Conservation (phyloP, 2,888 invertebrate species). For the Glaucopsyche alexis region DNA sequence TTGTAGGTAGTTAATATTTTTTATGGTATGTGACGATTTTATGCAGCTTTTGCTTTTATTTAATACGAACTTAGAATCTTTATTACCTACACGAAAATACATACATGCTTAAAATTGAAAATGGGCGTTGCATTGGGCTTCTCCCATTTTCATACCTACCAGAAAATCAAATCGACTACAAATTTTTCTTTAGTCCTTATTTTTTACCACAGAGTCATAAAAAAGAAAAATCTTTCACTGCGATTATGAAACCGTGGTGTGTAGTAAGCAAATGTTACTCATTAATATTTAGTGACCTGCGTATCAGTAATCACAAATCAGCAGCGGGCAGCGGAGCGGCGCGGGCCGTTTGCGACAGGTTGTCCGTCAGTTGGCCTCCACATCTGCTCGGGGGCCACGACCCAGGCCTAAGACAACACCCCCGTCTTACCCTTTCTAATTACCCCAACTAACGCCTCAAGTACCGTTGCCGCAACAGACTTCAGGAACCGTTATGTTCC, state of each 20-base stretch:
- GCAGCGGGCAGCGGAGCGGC: slow-evolving; percentile 64
- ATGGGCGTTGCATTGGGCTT: too few relatives aligned
- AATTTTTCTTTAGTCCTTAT: too few relatives aligned
- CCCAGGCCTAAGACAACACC: slow-evolving; percentile 60
- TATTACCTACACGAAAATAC: too few relatives aligned
- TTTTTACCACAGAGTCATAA: too few relatives aligned
- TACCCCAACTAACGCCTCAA: slow-evolving; percentile 49
- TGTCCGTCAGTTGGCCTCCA: slow-evolving; percentile 67
- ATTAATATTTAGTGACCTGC: slow-evolving; percentile 56
- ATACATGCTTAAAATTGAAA: too few relatives aligned
- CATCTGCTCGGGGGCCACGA: slow-evolving; percentile 48
- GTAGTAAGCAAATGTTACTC: slow-evolving; percentile 41
- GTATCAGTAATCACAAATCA: slow-evolving; percentile 73
- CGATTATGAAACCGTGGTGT: neutral
- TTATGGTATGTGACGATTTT: neutral
- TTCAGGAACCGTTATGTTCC: slow-evolving; percentile 72
- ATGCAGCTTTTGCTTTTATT: neutral
- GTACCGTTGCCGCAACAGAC: slow-evolving; percentile 63
- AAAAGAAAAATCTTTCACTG: neutral
- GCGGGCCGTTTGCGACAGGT: slow-evolving; percentile 77
- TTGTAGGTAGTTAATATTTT: too few relatives aligned
- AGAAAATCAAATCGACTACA: too few relatives aligned
- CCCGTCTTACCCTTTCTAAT: slow-evolving; percentile 73
- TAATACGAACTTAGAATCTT: too few relatives aligned
- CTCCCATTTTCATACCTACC: too few relatives aligned